A percentile compares a stretch with the other conserved stretches of the same genome.
Evolutionary conservation across 2,113 vertebrate genomes (phyloP).

Genomic region (Cathartes aura): DNA sequence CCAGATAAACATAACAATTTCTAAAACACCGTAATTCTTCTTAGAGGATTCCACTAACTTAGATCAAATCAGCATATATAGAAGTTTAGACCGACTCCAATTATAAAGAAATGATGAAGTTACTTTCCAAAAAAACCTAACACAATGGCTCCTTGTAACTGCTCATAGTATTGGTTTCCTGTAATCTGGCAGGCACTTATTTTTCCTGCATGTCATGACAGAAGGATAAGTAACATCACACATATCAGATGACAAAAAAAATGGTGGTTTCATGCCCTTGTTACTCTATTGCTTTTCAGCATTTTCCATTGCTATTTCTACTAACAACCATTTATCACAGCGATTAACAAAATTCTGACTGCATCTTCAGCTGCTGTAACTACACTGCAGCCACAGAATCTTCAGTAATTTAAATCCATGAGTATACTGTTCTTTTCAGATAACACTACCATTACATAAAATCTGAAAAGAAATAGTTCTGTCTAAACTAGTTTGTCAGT

Average conservation of each 20-base stretch:
- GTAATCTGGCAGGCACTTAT: not conserved
- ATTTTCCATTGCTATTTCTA: conserved; percentile 6
- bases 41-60: not conserved
- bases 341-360: not conserved
- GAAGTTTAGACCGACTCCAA: not conserved
- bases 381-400: not conserved
- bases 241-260: not conserved
- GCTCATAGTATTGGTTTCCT: not conserved
- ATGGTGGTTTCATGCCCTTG: not conserved
- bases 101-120: not conserved
- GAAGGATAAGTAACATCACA: not conserved
- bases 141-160: not conserved
- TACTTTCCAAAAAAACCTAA: not conserved
- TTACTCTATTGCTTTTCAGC: not conserved
- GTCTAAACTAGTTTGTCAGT: not conserved
- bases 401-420: not conserved
- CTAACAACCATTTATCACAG: not conserved
- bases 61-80: not conserved
- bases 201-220: not conserved
- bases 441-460: not conserved
- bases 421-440: not conserved
- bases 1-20: not conserved
- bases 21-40: not conserved
- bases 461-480: not conserved
- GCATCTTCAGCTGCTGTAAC: not conserved